Conservation (phyloP, 2,797 vertebrate genomes). For the Hyperoplus immaculatus region DNA sequence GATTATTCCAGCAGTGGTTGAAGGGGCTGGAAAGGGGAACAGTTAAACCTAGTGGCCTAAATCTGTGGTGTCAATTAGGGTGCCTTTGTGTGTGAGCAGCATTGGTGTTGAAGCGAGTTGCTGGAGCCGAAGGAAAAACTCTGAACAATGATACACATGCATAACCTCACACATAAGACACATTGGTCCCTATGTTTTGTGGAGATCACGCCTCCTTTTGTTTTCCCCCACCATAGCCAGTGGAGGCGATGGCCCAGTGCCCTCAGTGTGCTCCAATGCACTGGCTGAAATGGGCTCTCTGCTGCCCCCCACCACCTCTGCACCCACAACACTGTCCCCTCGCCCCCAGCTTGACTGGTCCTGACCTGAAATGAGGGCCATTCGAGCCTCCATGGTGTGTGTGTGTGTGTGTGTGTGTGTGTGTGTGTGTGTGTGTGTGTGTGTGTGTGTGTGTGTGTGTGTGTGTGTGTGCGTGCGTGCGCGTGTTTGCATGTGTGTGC, state of each 20-base stretch:
- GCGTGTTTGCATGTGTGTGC: conserved; percentile 62
- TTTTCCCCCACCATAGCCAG: conserved; percentile 74
- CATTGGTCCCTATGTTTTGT: conserved; percentile 63
- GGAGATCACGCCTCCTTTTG: conserved; percentile 80
- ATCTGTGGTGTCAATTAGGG: conserved; percentile 80
- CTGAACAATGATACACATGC: conserved; percentile 76
- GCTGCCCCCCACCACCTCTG: conserved; percentile 35
- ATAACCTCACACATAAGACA: conserved; percentile 52
- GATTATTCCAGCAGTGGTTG: conserved; percentile 55
- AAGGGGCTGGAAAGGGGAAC: conserved; percentile 58
- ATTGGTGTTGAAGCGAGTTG: conserved; percentile 75
- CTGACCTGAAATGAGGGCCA: conserved; percentile 83
- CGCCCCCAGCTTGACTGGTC: conserved; percentile 63
- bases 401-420: conserved; percentile 27
- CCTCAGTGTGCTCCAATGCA: conserved; percentile 81
- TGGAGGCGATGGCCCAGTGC: conserved; percentile 79
- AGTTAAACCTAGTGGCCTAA: conserved; percentile 76
- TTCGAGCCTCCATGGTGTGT: conserved; percentile 61
- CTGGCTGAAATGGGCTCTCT: conserved; percentile 76
- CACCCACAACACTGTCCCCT: conserved; percentile 66
- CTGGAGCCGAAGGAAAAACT: conserved; percentile 78
- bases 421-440: conserved; percentile 45
- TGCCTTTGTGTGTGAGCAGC: conserved; percentile 75
- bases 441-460: conserved; percentile 24
- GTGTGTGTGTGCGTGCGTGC: conserved; percentile 36